These are phyloP conservation scores for Anagyrus pseudococci DNA, from an alignment of 2,888 invertebrate species.

Conservation along the genomic window DNA sequence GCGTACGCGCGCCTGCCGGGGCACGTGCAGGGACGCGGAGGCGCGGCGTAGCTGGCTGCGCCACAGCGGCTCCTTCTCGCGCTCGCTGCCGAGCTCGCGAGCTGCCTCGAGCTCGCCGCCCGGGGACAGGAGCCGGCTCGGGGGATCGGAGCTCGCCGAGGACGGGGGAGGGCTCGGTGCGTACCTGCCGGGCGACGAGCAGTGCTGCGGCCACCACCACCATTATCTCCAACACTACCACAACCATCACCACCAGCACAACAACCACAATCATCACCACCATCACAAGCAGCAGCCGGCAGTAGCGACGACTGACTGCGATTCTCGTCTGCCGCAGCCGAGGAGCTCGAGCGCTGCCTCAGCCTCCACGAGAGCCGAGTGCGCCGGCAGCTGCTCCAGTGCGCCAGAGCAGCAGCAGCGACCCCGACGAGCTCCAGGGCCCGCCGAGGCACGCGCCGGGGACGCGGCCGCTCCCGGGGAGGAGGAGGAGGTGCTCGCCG, in stretches of 20 bases:
- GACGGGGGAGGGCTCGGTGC: constrained; percentile 48
- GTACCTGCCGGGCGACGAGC: constrained; percentile 42
- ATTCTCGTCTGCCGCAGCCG: constrained; percentile 47
- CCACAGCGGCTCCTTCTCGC: constrained; percentile 42
- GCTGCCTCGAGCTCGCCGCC: constrained; percentile 21
- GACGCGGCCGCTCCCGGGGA: not conserved
- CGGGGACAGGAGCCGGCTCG: constrained; percentile 20
- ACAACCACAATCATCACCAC: not conserved
- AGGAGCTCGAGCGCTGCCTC: constrained; percentile 50
- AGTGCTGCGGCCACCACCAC: constrained; percentile 8
- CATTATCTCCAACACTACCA: not conserved
- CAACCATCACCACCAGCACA: constrained; percentile 22
- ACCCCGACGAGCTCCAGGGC: not conserved
- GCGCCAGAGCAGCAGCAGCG: not conserved
- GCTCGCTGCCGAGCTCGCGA: constrained; percentile 40
- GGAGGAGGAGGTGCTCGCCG: constrained; percentile 10
- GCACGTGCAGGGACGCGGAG: not conserved
- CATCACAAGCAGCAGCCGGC: not conserved
- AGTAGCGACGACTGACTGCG: not conserved
- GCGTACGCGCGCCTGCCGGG: not conserved
- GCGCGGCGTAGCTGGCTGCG: constrained; percentile 43
- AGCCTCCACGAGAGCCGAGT: constrained; percentile 46
- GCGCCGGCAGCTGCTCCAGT: constrained; percentile 40
- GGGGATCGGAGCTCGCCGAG: constrained; percentile 45
- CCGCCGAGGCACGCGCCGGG: not conserved